Percentiles rank a stretch among this genome's conserved stretches.
phyloP scores from a whole-genome alignment of 2,797 vertebrate species.

The Salmo trutta region DNA sequence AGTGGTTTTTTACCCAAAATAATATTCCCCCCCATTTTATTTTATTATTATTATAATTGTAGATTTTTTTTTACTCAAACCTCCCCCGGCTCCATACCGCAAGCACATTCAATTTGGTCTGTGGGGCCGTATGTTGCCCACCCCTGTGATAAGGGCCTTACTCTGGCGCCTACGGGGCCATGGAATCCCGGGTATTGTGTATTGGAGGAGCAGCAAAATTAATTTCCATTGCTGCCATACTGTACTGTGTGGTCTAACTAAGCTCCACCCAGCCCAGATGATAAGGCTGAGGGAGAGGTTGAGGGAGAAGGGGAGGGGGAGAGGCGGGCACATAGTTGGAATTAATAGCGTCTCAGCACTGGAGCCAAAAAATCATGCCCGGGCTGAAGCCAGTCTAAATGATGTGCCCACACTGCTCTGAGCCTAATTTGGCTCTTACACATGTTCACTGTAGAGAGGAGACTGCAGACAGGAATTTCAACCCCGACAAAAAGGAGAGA shows the following conservation, averaged over 20 bases:
- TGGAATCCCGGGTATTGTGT: slow-evolving; percentile 9
- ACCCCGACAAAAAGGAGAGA: slow-evolving; percentile 3
- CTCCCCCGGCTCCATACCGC: too few species aligned
- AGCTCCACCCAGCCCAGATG: slow-evolving; percentile 20
- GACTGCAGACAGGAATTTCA: not conserved
- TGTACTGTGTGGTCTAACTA: slow-evolving; percentile 18
- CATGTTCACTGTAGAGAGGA: slow-evolving; percentile 7
- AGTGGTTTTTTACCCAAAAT: too few species aligned
- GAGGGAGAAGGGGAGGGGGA: not conserved
- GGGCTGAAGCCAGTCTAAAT: slow-evolving; percentile 13
- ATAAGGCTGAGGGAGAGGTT: slow-evolving; percentile 1
- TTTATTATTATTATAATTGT: too few species aligned
- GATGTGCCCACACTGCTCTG: slow-evolving; percentile 10
- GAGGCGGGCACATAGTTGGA: not conserved
- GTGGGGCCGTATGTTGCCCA: too few species aligned
- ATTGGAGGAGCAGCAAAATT: slow-evolving; percentile 10
- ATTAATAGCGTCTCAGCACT: slow-evolving; percentile 17
- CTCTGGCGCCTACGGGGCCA: slow-evolving; percentile 12
- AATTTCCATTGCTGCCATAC: slow-evolving; percentile 13
- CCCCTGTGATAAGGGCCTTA: slow-evolving; percentile 20
- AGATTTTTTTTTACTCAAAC: too few species aligned
- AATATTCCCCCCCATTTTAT: too few species aligned
- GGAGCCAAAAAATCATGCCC: slow-evolving; percentile 5
- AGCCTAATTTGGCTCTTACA: slow-evolving; percentile 13
- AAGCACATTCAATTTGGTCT: too few species aligned